Evolutionary conservation across 2,888 invertebrate species (phyloP).

Genomic region (Cryptus viduatorius): DNA sequence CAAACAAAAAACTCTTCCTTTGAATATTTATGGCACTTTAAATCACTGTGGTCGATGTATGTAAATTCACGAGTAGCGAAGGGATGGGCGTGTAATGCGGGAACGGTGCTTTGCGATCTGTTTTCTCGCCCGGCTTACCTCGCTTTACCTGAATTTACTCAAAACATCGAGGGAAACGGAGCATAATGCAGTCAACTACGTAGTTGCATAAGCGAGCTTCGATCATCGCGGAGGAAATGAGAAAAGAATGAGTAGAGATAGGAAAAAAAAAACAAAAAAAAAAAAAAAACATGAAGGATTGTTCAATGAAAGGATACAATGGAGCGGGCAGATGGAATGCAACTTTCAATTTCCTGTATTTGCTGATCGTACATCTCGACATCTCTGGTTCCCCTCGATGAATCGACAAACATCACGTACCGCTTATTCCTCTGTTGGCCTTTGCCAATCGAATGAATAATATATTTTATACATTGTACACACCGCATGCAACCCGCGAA

Average conservation of each 20-base stretch:
- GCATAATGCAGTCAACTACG: conserved; percentile 19
- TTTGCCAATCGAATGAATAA: conserved; percentile 36
- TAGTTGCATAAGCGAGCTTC: not conserved
- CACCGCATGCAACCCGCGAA: not conserved
- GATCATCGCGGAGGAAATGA: conserved; percentile 21
- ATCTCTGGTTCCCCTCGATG: conserved; percentile 21
- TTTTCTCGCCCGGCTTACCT: conserved; percentile 61
- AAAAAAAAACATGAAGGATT: conserved; percentile 23
- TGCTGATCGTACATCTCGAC: conserved; percentile 40
- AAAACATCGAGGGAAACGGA: conserved; percentile 27
- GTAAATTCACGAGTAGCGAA: conserved; percentile 46
- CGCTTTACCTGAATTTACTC: conserved; percentile 58
- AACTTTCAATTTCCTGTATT: conserved; percentile 62
- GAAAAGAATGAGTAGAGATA: conserved; percentile 15
- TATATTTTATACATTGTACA: conserved; percentile 23
- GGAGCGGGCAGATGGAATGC: conserved; percentile 40
- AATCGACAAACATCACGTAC: conserved; percentile 52
- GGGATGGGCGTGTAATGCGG: conserved; percentile 28
- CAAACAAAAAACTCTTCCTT: conserved; percentile 39
- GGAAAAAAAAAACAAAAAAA: conserved; percentile 13
- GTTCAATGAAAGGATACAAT: conserved; percentile 37
- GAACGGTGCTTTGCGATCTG: conserved; percentile 56
- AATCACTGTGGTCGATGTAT: conserved; percentile 66
- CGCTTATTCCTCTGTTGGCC: conserved; percentile 7
- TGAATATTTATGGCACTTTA: conserved; percentile 67